Conservation (phyloP, 2,113 vertebrate species). For the Machaerirhynchus nigripectus region DNA sequence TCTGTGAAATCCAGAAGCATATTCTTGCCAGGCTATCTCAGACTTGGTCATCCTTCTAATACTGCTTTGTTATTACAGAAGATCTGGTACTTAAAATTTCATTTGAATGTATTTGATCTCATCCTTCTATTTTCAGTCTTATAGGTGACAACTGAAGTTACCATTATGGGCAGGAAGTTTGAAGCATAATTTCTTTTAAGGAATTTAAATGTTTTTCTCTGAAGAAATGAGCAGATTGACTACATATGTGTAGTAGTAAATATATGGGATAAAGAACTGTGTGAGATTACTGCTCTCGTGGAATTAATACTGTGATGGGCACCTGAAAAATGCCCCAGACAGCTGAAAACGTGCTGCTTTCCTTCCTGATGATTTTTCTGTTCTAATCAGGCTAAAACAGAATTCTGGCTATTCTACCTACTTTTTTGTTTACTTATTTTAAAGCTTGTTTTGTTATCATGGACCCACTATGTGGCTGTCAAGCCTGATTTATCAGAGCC, state of each 20-base stretch:
- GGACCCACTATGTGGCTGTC: slow-evolving; percentile 44
- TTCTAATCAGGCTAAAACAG: background rate
- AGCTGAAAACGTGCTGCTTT: background rate
- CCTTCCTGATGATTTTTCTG: background rate
- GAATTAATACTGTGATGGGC: background rate
- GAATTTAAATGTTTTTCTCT: background rate
- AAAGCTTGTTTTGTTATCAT: slow-evolving; percentile 64
- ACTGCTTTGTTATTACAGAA: background rate
- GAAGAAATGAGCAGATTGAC: background rate
- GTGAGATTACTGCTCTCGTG: background rate
- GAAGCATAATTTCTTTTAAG: background rate
- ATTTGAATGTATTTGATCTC: background rate
- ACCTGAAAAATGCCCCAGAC: background rate
- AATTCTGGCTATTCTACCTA: background rate
- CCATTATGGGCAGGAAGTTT: background rate
- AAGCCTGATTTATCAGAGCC: slow-evolving; percentile 66
- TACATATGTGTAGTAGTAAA: background rate
- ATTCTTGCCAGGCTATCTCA: background rate
- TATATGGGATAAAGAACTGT: background rate
- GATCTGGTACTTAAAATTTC: background rate
- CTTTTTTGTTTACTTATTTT: slow-evolving; percentile 54
- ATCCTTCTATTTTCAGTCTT: background rate
- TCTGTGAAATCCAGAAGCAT: background rate
- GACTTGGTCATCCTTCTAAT: background rate
- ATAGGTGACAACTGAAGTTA: background rate